Evolutionary conservation across 1,140 invertebrate genomes (phyloP).

Genomic region (Cecropterus lyciades): DNA sequence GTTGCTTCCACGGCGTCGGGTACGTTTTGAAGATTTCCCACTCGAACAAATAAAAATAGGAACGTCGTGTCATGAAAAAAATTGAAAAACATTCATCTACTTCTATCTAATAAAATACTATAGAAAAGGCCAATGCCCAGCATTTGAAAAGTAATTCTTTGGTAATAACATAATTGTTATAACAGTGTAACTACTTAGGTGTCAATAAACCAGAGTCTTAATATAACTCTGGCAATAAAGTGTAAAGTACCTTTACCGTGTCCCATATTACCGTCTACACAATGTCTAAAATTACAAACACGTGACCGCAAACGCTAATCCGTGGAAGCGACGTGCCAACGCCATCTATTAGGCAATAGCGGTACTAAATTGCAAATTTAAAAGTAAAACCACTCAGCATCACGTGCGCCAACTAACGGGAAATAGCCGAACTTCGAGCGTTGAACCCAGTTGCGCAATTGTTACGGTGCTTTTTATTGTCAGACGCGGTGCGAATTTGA

Average conservation of each 20-base stretch:
- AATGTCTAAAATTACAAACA: constrained; percentile 20
- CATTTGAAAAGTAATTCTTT: too few species aligned
- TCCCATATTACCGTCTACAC: constrained; percentile 21
- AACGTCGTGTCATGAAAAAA: too few species aligned
- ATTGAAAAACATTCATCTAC: too few species aligned
- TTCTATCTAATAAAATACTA: too few species aligned
- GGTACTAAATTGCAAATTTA: constrained; percentile 76
- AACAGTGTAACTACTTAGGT: too few species aligned
- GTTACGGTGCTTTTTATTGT: constrained; percentile 49
- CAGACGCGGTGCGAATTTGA: constrained; percentile 68
- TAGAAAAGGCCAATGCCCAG: too few species aligned
- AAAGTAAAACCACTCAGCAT: constrained; percentile 74
- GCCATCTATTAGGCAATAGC: constrained; percentile 72
- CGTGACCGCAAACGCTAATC: constrained; percentile 22
- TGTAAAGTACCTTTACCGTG: constrained; percentile 1
- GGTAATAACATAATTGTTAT: too few species aligned
- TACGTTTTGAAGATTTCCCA: too few species aligned
- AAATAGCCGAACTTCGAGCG: constrained; percentile 71
- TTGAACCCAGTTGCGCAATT: constrained; percentile 72
- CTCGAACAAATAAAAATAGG: too few species aligned
- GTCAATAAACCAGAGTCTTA: too few species aligned
- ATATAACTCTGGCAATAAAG: too few species aligned
- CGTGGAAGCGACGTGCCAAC: constrained; percentile 44
- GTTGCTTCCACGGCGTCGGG: too few species aligned
- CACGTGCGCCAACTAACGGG: constrained; percentile 77